phyloP scores from a whole-genome alignment of 2,888 invertebrate species.

The Margaritifera margaritifera region DNA sequence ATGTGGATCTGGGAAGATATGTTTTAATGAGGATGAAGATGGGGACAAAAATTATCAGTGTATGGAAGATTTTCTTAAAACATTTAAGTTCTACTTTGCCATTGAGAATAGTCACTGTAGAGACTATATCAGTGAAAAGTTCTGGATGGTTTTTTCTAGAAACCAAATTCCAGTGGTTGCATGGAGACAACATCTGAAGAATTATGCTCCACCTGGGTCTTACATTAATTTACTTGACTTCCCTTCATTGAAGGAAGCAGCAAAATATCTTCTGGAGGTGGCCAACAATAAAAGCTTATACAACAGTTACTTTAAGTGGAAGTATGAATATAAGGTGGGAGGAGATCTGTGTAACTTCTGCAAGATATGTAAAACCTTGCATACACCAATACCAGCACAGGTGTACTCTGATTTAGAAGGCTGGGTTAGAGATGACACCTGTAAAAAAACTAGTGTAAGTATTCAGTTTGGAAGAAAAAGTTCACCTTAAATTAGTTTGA shows the following conservation, averaged over 20 bases:
- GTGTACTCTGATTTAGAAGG: conserved; percentile 37
- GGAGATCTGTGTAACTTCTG: conserved; percentile 38
- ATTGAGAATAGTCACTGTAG: conserved; percentile 55
- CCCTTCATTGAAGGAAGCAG: conserved; percentile 23
- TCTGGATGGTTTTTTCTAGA: conserved; percentile 43
- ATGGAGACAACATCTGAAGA: conserved; percentile 37
- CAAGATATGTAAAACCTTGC: conserved; percentile 48
- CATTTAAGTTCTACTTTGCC: conserved; percentile 54
- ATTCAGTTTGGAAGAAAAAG: too few relatives aligned
- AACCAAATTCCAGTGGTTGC: conserved; percentile 55
- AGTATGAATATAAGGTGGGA: conserved; percentile 36
- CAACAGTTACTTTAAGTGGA: conserved; percentile 53
- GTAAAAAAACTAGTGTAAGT: conserved; percentile 35
- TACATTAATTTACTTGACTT: conserved; percentile 48
- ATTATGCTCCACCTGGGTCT: conserved; percentile 23
- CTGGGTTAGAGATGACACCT: conserved; percentile 42
- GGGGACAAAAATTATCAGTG: conserved; percentile 4
- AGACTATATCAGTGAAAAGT: conserved; percentile 61
- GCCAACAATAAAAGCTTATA: conserved; percentile 44
- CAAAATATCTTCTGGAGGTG: conserved; percentile 37
- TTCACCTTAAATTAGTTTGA: too few relatives aligned
- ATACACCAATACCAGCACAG: conserved; percentile 31
- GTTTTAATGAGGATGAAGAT: too few relatives aligned
- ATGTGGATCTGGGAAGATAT: conserved; percentile 7
- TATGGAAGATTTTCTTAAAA: conserved; percentile 32